Conservation (phyloP, 2,113 vertebrate species). For the Eclectus roratus region DNA sequence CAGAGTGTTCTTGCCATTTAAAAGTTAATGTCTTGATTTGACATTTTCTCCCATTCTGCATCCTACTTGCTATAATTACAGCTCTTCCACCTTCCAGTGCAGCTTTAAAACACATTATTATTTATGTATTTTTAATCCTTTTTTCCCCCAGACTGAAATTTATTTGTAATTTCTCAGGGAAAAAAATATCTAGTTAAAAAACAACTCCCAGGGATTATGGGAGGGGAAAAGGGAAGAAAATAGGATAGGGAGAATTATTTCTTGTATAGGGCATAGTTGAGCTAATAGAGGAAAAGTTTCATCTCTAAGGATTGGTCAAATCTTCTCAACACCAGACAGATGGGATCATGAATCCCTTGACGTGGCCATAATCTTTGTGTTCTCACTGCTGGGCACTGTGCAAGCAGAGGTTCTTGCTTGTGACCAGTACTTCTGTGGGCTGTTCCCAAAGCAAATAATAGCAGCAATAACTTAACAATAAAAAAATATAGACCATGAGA, state of each 20-base stretch:
- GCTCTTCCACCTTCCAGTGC: not conserved
- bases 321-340: not conserved
- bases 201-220: not conserved
- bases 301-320: not conserved
- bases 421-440: not conserved
- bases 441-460: not conserved
- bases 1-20: slow-evolving; percentile 25
- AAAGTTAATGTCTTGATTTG: slow-evolving; percentile 25
- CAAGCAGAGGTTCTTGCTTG: not conserved
- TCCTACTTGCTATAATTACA: slow-evolving; percentile 39
- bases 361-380: not conserved
- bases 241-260: not conserved
- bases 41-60: slow-evolving; percentile 14
- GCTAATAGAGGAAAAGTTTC: not conserved
- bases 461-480: not conserved
- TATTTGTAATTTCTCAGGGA: not conserved
- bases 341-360: not conserved
- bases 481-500: not conserved
- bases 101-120: not conserved
- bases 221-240: not conserved
- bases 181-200: not conserved
- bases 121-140: not conserved
- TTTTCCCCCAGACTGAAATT: not conserved
- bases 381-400: not conserved
- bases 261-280: not conserved